phyloP scores from a whole-genome alignment of 23 tunicate genomes.

The Phallusia fumigata region DNA sequence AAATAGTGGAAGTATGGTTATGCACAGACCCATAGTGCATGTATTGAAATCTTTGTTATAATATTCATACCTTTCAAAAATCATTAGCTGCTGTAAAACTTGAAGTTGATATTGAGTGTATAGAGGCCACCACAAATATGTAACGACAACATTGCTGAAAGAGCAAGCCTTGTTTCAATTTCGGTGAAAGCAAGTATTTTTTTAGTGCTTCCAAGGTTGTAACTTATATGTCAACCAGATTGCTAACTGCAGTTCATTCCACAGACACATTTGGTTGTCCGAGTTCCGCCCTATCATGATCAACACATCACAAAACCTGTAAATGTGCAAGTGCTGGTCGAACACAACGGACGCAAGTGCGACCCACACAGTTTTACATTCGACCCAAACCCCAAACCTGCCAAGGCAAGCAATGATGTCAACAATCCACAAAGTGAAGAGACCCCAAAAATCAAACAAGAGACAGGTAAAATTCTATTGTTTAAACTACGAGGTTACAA shows the following conservation, averaged over 20 bases:
- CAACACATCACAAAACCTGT: conserved; percentile 70
- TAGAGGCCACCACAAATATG: background rate
- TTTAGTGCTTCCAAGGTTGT: too few relatives aligned
- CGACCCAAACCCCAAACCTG: conserved; percentile 39
- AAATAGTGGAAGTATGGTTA: too few relatives aligned
- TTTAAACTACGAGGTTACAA: too few relatives aligned
- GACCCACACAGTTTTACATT: conserved; percentile 93
- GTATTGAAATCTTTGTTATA: too few relatives aligned
- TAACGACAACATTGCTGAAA: background rate
- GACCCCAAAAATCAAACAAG: conserved; percentile 12
- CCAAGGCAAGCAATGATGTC: background rate
- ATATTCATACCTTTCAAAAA: too few relatives aligned
- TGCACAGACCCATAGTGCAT: too few relatives aligned
- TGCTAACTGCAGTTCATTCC: background rate
- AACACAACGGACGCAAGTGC: conserved; percentile 68
- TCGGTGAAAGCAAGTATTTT: too few relatives aligned
- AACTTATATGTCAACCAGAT: too few relatives aligned
- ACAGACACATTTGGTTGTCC: conserved; percentile 81
- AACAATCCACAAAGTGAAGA: conserved; percentile 1
- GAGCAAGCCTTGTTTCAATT: too few relatives aligned
- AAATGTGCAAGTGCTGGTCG: conserved; percentile 85
- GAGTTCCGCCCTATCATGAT: conserved; percentile 84
- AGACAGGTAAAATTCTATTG: too few relatives aligned
- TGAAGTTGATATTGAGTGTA: too few relatives aligned
- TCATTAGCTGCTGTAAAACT: too few relatives aligned